These are phyloP conservation scores for Carcinoscorpius rotundicauda DNA, from an alignment of 1,140 invertebrate genomes.

Conservation along the genomic window DNA sequence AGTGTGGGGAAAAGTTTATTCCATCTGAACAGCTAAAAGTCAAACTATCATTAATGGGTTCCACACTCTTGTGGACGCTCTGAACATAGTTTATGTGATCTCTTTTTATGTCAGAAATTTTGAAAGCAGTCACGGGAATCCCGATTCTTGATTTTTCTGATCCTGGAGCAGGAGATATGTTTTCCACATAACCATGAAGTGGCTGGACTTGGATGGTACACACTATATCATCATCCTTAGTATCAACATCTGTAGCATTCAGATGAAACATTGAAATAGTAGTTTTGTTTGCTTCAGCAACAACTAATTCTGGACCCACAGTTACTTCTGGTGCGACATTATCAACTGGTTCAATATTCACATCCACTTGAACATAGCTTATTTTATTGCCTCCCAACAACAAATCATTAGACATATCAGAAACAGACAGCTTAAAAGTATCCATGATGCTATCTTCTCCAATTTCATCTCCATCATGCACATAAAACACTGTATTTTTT, in stretches of 20 bases:
- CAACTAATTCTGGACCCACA: slow-evolving; percentile 23
- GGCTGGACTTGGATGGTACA: slow-evolving; percentile 33
- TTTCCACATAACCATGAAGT: slow-evolving; percentile 33
- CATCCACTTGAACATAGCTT: slow-evolving; percentile 29
- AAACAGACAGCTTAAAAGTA: slow-evolving; percentile 30
- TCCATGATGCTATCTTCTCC: slow-evolving; percentile 27
- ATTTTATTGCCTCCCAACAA: slow-evolving; percentile 28
- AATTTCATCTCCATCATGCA: slow-evolving; percentile 31
- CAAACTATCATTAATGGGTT: slow-evolving; percentile 32
- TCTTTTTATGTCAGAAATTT: slow-evolving; percentile 27
- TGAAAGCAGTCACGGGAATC: slow-evolving; percentile 32
- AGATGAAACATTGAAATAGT: slow-evolving; percentile 30
- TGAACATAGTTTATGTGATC: slow-evolving; percentile 35
- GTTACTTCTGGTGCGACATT: slow-evolving; percentile 28
- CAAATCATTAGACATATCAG: slow-evolving; percentile 29
- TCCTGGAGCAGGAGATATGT: slow-evolving; percentile 30
- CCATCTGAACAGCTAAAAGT: slow-evolving; percentile 34
- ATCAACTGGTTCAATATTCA: slow-evolving; percentile 32
- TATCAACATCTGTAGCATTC: slow-evolving; percentile 33
- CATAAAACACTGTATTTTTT: slow-evolving; percentile 28
- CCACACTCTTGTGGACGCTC: slow-evolving; percentile 33
- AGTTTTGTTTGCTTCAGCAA: slow-evolving; percentile 32
- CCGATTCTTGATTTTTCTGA: slow-evolving; percentile 31
- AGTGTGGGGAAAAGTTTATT: slow-evolving; percentile 27
- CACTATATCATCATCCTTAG: slow-evolving; percentile 28